A percentile compares a stretch with the other conserved stretches of the same genome.
Evolutionary conservation across 2,113 vertebrate genomes (phyloP).

Genomic region (Conger conger): DNA sequence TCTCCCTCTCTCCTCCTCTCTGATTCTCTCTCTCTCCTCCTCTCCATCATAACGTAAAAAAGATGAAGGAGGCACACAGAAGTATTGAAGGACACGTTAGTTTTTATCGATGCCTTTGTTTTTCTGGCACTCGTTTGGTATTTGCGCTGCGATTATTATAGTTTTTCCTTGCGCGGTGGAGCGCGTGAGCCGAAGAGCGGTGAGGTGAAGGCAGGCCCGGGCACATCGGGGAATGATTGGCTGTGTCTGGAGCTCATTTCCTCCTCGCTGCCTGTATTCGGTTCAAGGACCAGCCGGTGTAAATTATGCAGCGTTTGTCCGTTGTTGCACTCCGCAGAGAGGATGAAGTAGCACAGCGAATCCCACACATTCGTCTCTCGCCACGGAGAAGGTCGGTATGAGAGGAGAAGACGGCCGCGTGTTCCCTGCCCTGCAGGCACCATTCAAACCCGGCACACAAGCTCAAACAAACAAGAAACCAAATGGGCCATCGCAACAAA

Average conservation of each 20-base stretch:
- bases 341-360: not conserved
- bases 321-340: not conserved
- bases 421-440: not conserved
- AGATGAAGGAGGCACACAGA: not conserved
- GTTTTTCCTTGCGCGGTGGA: not conserved
- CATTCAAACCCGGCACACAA: not conserved
- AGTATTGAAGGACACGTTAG: not conserved
- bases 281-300: not conserved
- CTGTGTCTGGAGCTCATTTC: not conserved
- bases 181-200: not conserved
- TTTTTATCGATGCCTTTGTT: not conserved
- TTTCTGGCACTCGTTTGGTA: not conserved
- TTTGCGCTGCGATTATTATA: not conserved
- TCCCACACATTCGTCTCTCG: not conserved
- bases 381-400: not conserved
- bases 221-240: not conserved
- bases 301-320: not conserved
- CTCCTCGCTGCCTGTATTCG: not conserved
- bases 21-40: constrained; percentile 27
- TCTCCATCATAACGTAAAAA: not conserved
- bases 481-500: not conserved
- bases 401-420: not conserved
- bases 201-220: not conserved
- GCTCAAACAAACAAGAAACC: not conserved
- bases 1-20: constrained; percentile 26